A percentile compares a stretch with the other conserved stretches of the same genome.
These are phyloP conservation scores for Acrocephalus kingi DNA, from an alignment of 2,113 vertebrate species.

Conservation along the genomic window DNA sequence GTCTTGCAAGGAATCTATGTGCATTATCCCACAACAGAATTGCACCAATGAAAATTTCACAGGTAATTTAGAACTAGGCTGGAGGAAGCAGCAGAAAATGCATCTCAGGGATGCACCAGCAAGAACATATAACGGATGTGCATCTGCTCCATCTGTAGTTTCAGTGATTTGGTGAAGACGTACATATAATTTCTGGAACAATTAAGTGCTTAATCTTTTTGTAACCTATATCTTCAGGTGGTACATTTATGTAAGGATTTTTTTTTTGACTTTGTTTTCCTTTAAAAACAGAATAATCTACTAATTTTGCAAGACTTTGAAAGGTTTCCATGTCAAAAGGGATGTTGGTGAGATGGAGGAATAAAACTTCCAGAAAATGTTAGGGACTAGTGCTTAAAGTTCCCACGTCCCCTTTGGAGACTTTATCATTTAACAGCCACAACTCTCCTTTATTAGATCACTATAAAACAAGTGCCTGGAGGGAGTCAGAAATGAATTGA, in stretches of 20 bases:
- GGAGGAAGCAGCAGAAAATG: neutral
- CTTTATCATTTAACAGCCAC: slow-evolving; percentile 54
- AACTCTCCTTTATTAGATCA: slow-evolving; percentile 56
- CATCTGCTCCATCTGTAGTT: neutral
- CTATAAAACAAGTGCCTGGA: slow-evolving; percentile 47
- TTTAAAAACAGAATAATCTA: neutral
- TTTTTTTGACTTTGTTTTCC: neutral
- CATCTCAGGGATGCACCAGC: neutral
- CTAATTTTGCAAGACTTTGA: neutral
- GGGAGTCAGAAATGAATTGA: slow-evolving; percentile 64
- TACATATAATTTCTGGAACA: neutral
- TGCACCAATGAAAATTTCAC: slow-evolving; percentile 20
- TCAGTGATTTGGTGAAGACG: neutral
- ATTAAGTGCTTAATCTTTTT: neutral
- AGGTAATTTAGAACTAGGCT: slow-evolving; percentile 31
- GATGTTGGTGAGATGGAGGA: neutral
- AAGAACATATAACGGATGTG: neutral
- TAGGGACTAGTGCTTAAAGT: neutral
- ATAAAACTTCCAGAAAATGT: slow-evolving; percentile 37
- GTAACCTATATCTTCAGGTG: neutral
- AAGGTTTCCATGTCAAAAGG: slow-evolving; percentile 13
- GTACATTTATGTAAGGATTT: neutral
- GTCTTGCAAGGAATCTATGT: neutral
- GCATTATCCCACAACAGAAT: neutral
- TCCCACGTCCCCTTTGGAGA: slow-evolving; percentile 38